Base-by-base conservation (phyloP, 2,888 invertebrate species). In the Disparrhopalites patrizii region DNA sequence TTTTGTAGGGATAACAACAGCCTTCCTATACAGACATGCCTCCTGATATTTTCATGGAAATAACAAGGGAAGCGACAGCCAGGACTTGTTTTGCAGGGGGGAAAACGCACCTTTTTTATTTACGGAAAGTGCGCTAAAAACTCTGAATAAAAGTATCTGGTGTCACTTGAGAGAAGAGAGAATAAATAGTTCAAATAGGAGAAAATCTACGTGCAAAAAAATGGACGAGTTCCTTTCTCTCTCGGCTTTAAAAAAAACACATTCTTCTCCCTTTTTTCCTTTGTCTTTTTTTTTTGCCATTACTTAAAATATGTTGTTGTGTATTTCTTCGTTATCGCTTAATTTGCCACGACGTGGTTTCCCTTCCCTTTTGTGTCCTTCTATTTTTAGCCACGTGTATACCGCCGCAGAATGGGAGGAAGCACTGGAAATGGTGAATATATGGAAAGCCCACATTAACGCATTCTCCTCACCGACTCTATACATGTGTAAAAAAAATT, bases 321-420 rank as follows among this genome's bases (percentile, higher is more conserved):
- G 47, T 31, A 43, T 33, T 57, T 20, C 50, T 50, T 61, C 50
- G 13, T 50, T 50, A 50, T 61, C 31, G 50, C 47, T 61, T 61
- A 33, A 50, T 50, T 61, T 61, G 7, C 50, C 25, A 28, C 51
- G 50, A 33, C 36, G 25, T 28, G 25, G n/a, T 27, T 54, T n/a
- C n/a, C n/a, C n/a, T n/a, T n/a, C n/a, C 25, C 5, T 56, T 25
- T 55, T 30, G 15, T 15, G 47, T 60, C n/a, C n/a, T n/a, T n/a
- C 60, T 61, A 50, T 61, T 61, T 57, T 61, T 50, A 61, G 36
- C 25, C n/a, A 28, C 25, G n/a, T 38, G 38, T 18, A 38, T n/a
- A 38, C 38, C n/a, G 43, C 43, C 43, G 20, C n/a, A 43, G 15
- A 27, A 52, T 4, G 28, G 27, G 5, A 15, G 27, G 2, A 54